Evolutionary conservation across 2,113 vertebrate species (phyloP).

Genomic region (Casuarius casuarius): DNA sequence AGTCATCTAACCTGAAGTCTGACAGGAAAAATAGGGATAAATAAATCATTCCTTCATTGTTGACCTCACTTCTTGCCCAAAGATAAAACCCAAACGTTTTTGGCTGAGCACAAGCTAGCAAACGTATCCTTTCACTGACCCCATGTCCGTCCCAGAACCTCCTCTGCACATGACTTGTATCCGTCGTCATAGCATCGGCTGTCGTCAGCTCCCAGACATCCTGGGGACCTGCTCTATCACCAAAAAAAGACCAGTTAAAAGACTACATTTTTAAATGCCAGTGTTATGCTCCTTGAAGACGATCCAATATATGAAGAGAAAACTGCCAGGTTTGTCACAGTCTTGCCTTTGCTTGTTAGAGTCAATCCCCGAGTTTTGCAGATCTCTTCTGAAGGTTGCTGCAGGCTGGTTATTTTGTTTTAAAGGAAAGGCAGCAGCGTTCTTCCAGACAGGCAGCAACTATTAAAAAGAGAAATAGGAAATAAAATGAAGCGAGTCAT

Average conservation of each 20-base stretch:
- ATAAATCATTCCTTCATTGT: background rate
- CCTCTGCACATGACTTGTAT: background rate
- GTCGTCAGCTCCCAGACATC: background rate
- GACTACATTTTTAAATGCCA: background rate
- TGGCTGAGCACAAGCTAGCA: background rate
- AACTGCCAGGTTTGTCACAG: conserved; percentile 6
- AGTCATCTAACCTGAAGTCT: background rate
- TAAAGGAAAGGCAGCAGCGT: background rate
- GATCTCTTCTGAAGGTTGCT: conserved; percentile 55
- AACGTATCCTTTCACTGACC: background rate
- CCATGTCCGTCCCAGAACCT: background rate
- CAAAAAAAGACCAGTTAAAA: background rate
- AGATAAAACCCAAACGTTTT: background rate
- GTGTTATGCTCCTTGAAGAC: background rate
- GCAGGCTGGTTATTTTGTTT: conserved; percentile 22
- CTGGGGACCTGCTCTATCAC: background rate
- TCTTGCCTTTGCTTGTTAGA: conserved; percentile 46
- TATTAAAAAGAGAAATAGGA: background rate
- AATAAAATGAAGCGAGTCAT: background rate
- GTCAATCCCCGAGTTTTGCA: background rate
- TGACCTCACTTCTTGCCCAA: background rate
- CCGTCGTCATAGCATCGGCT: background rate
- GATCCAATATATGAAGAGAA: background rate
- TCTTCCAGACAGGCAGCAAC: background rate
- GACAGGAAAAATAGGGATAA: background rate